A percentile compares a stretch with the other conserved stretches of the same genome.
phyloP scores from a whole-genome alignment of 1,140 invertebrate species.

The Drosophila kepulauana region DNA sequence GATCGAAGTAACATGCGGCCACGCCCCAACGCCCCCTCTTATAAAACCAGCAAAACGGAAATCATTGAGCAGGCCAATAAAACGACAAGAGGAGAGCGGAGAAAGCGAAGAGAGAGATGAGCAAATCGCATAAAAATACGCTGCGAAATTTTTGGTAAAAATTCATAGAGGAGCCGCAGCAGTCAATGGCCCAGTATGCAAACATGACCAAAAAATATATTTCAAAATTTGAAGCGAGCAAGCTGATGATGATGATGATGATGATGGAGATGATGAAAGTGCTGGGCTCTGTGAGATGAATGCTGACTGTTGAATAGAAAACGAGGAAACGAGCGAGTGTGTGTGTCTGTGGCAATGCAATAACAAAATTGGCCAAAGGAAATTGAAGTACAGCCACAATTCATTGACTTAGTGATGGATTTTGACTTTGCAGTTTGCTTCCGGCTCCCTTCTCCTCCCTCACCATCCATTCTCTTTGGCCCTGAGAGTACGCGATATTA shows the following conservation, averaged over 20 bases:
- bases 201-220: constrained; percentile 71
- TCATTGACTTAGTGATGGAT: constrained; percentile 74
- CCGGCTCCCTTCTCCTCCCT: background rate
- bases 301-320: constrained; percentile 16
- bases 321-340: constrained; percentile 19
- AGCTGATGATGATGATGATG: constrained; percentile 28
- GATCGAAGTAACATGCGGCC: constrained; percentile 62
- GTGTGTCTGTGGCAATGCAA: constrained; percentile 25
- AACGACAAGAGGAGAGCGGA: constrained; percentile 28
- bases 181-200: constrained; percentile 75
- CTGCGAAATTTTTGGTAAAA: constrained; percentile 60
- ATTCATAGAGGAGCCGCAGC: constrained; percentile 40
- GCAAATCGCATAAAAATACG: constrained; percentile 78
- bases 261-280: constrained; percentile 33
- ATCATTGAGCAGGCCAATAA: constrained; percentile 56
- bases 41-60: constrained; percentile 55
- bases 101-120: constrained; percentile 17
- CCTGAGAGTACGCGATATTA: constrained; percentile 62
- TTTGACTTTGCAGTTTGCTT: constrained; percentile 41
- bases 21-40: constrained; percentile 23
- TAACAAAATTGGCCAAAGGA: constrained; percentile 64
- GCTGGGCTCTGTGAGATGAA: constrained; percentile 24
- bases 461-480: constrained; percentile 7
- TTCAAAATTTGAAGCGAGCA: constrained; percentile 56
- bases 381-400: constrained; percentile 79